Percentiles rank a stretch among this genome's conserved stretches.
These are phyloP conservation scores for Ceyx cyanopectus DNA, from an alignment of 2,113 vertebrate genomes.

Conservation along the genomic window DNA sequence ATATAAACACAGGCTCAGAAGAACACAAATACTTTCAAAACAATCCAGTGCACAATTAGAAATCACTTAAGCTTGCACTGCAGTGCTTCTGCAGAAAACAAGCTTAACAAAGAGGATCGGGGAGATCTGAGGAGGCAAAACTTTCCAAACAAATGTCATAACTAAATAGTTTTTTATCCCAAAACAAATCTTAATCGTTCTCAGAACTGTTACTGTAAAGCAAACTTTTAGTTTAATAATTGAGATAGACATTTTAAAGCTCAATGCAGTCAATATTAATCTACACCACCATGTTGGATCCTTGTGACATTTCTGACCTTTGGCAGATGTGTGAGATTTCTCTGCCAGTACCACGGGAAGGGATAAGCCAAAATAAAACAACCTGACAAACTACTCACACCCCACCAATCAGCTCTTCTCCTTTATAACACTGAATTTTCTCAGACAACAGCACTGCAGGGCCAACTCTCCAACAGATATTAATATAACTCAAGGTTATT, in stretches of 20 bases:
- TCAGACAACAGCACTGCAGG: not conserved
- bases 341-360: not conserved
- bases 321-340: not conserved
- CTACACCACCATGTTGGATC: not conserved
- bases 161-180: not conserved
- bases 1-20: not conserved
- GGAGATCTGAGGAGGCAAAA: not conserved
- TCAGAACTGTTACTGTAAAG: not conserved
- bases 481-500: not conserved
- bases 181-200: not conserved
- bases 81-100: not conserved
- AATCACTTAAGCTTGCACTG: not conserved
- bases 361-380: not conserved
- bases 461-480: not conserved
- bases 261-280: not conserved
- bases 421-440: not conserved
- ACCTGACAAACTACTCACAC: not conserved
- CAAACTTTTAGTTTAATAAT: not conserved
- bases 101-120: rapidly evolving
- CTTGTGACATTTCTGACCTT: not conserved
- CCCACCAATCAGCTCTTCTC: not conserved
- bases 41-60: not conserved
- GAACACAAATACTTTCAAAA: not conserved
- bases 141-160: not conserved
- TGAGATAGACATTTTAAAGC: not conserved